Conservation (phyloP, 2,797 vertebrate genomes). For the Smutsia gigantea region DNA sequence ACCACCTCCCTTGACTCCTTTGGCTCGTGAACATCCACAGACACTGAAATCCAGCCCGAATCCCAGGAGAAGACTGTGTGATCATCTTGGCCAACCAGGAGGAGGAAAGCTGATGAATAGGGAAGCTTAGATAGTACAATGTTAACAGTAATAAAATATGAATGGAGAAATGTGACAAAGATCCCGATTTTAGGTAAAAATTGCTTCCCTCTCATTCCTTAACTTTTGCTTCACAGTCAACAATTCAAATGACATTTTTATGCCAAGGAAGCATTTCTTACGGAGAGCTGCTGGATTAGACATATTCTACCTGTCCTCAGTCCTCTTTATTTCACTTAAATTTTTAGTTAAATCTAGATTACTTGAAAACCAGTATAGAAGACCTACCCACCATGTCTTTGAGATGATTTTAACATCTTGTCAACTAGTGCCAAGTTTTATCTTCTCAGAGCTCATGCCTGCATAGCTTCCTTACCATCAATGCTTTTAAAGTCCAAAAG, state of each 20-base stretch:
- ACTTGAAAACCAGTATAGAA: constrained; percentile 42
- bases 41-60: not conserved
- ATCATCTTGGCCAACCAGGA: not conserved
- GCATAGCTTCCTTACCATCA: constrained; percentile 89
- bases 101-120: not conserved
- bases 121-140: not conserved
- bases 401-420: constrained; percentile 37
- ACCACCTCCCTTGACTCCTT: not conserved
- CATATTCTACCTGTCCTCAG: not conserved
- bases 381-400: constrained; percentile 48
- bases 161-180: not conserved
- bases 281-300: not conserved
- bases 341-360: constrained; percentile 10
- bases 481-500: constrained; percentile 99
- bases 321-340: constrained; percentile 24
- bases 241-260: not conserved
- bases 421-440: constrained; percentile 19
- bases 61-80: not conserved
- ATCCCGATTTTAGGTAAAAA: constrained; percentile 15
- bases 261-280: not conserved
- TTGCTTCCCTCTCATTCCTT: not conserved
- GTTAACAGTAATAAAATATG: not conserved
- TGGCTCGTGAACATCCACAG: not conserved
- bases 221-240: not conserved
- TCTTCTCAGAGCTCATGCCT: not conserved